These are phyloP conservation scores for Aurelia aurita DNA, from an alignment of 30 jellyfish, hydroid and myxozoan species.

Conservation along the genomic window DNA sequence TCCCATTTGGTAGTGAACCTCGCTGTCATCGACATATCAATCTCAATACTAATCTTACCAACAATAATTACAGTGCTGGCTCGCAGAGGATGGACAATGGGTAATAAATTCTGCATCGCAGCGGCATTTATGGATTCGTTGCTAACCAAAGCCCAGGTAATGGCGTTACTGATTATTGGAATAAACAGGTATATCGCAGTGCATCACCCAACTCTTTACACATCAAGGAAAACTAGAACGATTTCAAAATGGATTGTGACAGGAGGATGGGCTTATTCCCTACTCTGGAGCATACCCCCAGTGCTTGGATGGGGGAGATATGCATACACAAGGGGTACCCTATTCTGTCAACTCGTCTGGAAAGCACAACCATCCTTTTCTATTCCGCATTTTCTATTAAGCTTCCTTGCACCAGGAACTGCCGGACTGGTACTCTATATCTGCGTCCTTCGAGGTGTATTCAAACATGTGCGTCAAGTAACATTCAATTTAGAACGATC, in stretches of 20 bases:
- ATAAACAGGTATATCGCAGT: slow-evolving; percentile 46
- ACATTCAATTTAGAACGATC: not conserved
- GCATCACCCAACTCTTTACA: slow-evolving; percentile 47
- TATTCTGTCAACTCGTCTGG: slow-evolving; percentile 46
- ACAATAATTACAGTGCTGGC: slow-evolving; percentile 3
- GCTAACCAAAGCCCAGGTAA: slow-evolving; percentile 55
- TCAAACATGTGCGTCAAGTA: slow-evolving; percentile 44
- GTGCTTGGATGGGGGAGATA: slow-evolving; percentile 34
- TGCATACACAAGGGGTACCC: slow-evolving; percentile 8
- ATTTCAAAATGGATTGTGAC: slow-evolving; percentile 7
- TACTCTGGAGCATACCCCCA: slow-evolving; percentile 61
- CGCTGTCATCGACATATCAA: slow-evolving; percentile 25
- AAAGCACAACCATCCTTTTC: slow-evolving; percentile 9
- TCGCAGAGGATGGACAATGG: slow-evolving; percentile 14
- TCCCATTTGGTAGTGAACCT: slow-evolving; percentile 44
- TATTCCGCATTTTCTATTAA: not conserved
- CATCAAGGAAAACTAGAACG: slow-evolving; percentile 13
- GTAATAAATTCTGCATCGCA: slow-evolving; percentile 17
- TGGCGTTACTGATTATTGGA: slow-evolving; percentile 58
- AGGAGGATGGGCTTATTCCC: slow-evolving; percentile 33
- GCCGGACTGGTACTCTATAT: slow-evolving; percentile 44
- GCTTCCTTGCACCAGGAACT: slow-evolving; percentile 21
- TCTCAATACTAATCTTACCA: slow-evolving; percentile 31
- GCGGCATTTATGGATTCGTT: slow-evolving; percentile 37
- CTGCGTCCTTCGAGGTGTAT: slow-evolving; percentile 35